These are phyloP conservation scores for Lithobates sylvaticus DNA, from an alignment of 2,797 vertebrate genomes.

Conservation along the genomic window DNA sequence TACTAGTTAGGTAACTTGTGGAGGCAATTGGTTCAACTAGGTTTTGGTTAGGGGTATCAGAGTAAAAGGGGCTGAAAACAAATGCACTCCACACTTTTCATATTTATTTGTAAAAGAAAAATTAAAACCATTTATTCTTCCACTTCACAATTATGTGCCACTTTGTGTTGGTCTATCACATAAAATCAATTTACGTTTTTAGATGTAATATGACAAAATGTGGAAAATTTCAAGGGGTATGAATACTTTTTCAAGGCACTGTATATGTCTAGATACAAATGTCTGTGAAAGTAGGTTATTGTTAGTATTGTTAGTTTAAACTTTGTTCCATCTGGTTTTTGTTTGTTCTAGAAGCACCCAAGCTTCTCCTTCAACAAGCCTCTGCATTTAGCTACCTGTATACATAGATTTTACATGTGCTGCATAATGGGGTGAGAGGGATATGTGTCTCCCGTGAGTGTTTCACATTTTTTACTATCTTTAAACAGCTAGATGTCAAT, in stretches of 20 bases:
- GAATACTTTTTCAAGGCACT: neutral
- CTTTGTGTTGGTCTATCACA: too few species aligned
- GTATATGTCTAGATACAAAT: neutral
- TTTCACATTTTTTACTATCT: slow-evolving; percentile 6
- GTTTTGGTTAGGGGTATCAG: too few species aligned
- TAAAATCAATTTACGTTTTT: too few species aligned
- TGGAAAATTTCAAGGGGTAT: too few species aligned
- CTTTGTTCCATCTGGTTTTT: neutral
- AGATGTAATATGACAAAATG: too few species aligned
- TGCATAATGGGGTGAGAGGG: neutral
- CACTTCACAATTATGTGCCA: too few species aligned
- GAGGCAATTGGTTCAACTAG: too few species aligned
- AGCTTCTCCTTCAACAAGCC: neutral
- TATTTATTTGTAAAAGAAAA: too few species aligned
- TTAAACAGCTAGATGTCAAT: slow-evolving; percentile 4
- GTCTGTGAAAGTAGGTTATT: neutral
- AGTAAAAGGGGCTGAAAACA: too few species aligned
- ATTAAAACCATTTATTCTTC: too few species aligned
- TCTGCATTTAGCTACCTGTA: neutral
- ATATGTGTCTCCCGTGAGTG: slow-evolving; percentile 15
- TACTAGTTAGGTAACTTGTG: too few species aligned
- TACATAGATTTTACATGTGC: neutral
- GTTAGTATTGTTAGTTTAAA: neutral
- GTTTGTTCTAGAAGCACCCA: neutral
- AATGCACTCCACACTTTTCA: too few species aligned